phyloP scores from a whole-genome alignment of 1,140 invertebrate genomes.

The Sminthurides bifidus region DNA sequence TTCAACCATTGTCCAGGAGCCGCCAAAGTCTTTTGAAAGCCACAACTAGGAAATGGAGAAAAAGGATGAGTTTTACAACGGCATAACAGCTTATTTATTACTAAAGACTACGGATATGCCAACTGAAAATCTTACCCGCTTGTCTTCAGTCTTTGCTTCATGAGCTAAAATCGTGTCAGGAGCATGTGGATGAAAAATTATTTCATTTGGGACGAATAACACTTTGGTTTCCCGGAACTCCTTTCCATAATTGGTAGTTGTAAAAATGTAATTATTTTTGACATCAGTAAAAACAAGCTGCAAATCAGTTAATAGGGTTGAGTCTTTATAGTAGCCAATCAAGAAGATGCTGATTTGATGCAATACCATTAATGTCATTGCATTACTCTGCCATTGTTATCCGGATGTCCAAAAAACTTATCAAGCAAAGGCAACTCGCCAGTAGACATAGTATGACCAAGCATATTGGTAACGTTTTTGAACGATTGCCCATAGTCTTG shows the following conservation, averaged over 20 bases:
- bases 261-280: conserved; percentile 60
- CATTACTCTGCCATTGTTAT: conserved; percentile 59
- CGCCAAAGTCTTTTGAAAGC: conserved; percentile 60
- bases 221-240: conserved; percentile 49
- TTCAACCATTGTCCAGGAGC: conserved; percentile 52
- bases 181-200: conserved; percentile 58
- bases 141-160: conserved; percentile 55
- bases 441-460: conserved; percentile 37
- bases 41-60: conserved; percentile 49
- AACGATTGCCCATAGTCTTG: conserved; percentile 74
- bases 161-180: conserved; percentile 49
- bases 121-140: conserved; percentile 46
- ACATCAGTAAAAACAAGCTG: conserved; percentile 77
- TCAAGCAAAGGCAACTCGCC: conserved; percentile 49
- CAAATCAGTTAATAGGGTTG: conserved; percentile 23
- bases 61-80: background rate
- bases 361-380: conserved; percentile 30
- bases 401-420: conserved; percentile 72
- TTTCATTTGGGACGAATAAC: conserved; percentile 59
- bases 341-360: conserved; percentile 13
- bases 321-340: conserved; percentile 33
- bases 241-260: conserved; percentile 58
- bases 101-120: background rate
- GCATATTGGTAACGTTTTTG: conserved; percentile 50
- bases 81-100: background rate